phyloP scores from a whole-genome alignment of 1,140 invertebrate genomes.

The Eufriesea mexicana region DNA sequence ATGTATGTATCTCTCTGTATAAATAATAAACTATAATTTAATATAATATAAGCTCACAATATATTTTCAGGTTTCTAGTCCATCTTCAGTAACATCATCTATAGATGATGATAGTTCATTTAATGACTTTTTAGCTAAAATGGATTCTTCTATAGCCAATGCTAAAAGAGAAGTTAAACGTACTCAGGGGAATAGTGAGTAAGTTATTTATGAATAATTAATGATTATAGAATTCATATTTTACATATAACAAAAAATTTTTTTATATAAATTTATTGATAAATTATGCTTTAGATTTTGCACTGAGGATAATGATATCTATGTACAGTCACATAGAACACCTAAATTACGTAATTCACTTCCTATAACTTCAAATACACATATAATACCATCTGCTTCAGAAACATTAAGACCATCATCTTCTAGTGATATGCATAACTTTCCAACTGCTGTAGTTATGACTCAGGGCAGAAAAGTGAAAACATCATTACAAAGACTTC shows the following conservation, averaged over 20 bases:
- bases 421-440: constrained; percentile 76
- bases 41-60: constrained; percentile 2
- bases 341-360: constrained; percentile 84
- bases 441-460: constrained; percentile 86
- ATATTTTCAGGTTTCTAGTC: constrained; percentile 75
- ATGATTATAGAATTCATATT: background rate
- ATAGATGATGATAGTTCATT: constrained; percentile 87
- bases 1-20: constrained; percentile 58
- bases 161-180: constrained; percentile 93
- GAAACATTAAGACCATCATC: constrained; percentile 76
- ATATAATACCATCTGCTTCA: constrained; percentile 64
- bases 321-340: constrained; percentile 81
- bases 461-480: constrained; percentile 90
- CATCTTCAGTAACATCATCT: constrained; percentile 74
- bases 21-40: constrained; percentile 1
- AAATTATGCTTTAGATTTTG: constrained; percentile 81
- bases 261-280: background rate
- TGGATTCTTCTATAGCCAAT: constrained; percentile 92
- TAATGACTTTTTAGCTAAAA: constrained; percentile 92
- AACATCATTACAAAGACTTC: constrained; percentile 89
- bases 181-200: constrained; percentile 90
- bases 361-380: constrained; percentile 71
- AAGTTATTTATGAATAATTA: constrained; percentile 80
- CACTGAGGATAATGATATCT: constrained; percentile 82
- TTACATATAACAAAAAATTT: background rate